Conservation (phyloP, 2,888 invertebrate species). For the Meliscaeva auricollis region DNA sequence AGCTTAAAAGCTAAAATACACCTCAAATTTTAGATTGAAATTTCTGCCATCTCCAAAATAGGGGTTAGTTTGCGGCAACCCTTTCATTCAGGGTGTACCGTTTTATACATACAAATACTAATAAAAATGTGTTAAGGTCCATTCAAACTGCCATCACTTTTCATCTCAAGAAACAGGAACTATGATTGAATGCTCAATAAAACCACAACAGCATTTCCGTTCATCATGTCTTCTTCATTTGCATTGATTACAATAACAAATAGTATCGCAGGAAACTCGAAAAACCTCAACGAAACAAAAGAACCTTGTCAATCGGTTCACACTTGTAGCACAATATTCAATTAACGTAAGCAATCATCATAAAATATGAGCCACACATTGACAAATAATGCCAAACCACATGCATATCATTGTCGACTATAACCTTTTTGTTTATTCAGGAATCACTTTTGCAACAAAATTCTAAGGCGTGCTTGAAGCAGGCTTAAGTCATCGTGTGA, state of each 20-base stretch:
- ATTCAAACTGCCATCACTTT: neutral
- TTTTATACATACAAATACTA: too few relatives aligned
- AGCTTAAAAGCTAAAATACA: too few relatives aligned
- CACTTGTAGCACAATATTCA: neutral
- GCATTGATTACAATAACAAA: neutral
- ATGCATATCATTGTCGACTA: conserved; percentile 8
- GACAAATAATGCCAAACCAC: conserved; percentile 7
- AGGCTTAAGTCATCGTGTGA: conserved; percentile 43
- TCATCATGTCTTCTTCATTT: neutral
- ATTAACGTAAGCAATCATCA: neutral
- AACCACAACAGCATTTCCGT: neutral
- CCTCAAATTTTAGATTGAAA: too few relatives aligned
- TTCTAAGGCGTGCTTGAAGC: conserved; percentile 14
- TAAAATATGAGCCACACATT: neutral
- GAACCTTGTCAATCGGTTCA: neutral
- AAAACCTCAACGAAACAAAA: neutral
- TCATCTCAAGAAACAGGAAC: neutral
- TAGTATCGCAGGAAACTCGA: neutral
- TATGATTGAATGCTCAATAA: neutral
- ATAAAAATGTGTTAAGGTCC: too few relatives aligned
- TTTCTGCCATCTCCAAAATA: too few relatives aligned
- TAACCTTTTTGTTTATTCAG: neutral
- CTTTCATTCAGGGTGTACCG: too few relatives aligned
- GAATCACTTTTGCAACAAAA: conserved; percentile 21
- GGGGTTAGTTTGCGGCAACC: too few relatives aligned